phyloP scores from a whole-genome alignment of 2,113 vertebrate genomes.

The Gymnorhina tibicen region DNA sequence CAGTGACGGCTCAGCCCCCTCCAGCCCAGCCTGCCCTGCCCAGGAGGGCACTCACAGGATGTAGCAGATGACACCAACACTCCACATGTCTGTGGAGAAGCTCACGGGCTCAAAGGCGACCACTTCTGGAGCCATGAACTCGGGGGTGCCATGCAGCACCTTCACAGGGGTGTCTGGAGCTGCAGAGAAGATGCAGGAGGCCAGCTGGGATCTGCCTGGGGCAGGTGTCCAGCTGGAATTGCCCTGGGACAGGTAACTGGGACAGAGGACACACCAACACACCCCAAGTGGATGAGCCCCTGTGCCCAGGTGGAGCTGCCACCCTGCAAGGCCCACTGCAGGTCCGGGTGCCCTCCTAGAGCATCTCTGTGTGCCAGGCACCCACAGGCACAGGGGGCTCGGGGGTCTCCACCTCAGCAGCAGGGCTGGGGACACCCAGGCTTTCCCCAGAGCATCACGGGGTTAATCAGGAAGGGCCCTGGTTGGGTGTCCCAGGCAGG shows the following conservation, averaged over 20 bases:
- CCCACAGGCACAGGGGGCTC: too few relatives aligned
- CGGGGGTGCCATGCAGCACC: constrained; percentile 84
- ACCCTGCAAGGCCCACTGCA: rapidly evolving
- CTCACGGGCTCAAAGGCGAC: constrained; percentile 79
- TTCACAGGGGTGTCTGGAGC: constrained; percentile 62
- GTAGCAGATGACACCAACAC: constrained; percentile 86
- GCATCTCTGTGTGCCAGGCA: background rate
- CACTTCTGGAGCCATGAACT: constrained; percentile 89
- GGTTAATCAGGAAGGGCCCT: background rate
- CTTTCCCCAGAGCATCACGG: background rate
- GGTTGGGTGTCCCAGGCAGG: background rate
- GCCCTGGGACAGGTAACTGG: background rate
- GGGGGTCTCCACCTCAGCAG: background rate
- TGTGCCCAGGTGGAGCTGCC: background rate
- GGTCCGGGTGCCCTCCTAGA: background rate
- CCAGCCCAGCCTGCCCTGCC: background rate
- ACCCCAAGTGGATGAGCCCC: rapidly evolving
- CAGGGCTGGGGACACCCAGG: background rate
- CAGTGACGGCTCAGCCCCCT: background rate
- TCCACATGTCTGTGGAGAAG: constrained; percentile 85
- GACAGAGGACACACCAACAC: background rate
- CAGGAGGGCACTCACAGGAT: constrained; percentile 77
- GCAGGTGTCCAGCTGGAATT: background rate
- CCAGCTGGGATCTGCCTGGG: background rate
- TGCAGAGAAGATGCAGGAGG: background rate